These are phyloP conservation scores for Lycaon pictus DNA, from an alignment of 2,113 vertebrate species.

Conservation along the genomic window DNA sequence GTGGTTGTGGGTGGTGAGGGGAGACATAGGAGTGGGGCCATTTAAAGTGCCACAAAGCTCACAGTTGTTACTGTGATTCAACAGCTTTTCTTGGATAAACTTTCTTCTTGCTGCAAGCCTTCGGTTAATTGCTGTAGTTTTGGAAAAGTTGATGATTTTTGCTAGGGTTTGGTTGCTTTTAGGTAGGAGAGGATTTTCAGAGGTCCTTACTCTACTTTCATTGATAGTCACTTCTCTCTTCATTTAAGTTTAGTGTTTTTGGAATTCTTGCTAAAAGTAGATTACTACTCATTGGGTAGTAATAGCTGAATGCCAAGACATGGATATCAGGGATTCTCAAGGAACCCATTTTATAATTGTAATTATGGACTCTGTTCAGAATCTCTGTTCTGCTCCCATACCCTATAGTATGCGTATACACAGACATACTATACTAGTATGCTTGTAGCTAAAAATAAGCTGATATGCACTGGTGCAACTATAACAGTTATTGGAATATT, in stretches of 20 bases:
- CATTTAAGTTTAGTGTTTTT: not conserved
- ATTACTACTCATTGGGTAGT: not conserved
- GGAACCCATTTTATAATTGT: not conserved
- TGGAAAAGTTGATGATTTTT: not conserved
- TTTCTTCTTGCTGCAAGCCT: not conserved
- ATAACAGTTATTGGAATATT: not conserved
- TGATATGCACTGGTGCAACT: not conserved
- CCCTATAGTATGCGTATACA: rapidly evolving
- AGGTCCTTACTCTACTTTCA: not conserved
- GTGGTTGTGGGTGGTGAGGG: not conserved
- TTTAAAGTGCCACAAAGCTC: not conserved
- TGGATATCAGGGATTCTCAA: not conserved
- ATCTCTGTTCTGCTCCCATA: not conserved
- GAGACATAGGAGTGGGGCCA: not conserved
- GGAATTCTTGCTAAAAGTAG: not conserved
- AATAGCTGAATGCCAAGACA: not conserved
- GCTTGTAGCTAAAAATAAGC: not conserved
- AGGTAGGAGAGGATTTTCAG: not conserved
- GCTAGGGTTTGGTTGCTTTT: not conserved
- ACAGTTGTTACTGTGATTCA: not conserved
- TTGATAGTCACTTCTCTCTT: not conserved
- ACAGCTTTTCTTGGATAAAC: not conserved
- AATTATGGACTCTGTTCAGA: not conserved
- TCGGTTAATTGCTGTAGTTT: not conserved
- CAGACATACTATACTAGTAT: no score